A percentile compares a stretch with the other conserved stretches of the same genome.
phyloP scores from a whole-genome alignment of 2,113 vertebrate genomes.

The Ciconia maguari region DNA sequence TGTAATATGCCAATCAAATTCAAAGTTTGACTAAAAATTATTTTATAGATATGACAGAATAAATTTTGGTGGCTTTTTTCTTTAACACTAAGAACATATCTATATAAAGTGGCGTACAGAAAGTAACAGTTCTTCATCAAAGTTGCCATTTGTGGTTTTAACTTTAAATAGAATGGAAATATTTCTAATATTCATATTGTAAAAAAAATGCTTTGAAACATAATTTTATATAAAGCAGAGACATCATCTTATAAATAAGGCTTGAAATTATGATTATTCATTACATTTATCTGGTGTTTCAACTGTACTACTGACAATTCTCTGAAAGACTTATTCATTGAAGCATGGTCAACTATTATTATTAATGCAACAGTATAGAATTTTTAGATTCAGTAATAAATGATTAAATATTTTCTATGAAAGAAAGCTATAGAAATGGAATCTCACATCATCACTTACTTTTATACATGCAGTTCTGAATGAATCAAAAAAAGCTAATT shows the following conservation, averaged over 20 bases:
- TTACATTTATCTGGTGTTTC: background rate
- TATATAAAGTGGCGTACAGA: background rate
- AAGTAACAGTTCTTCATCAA: background rate
- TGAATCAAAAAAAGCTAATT: background rate
- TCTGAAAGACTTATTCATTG: background rate
- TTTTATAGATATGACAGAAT: background rate
- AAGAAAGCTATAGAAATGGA: background rate
- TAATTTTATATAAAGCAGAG: background rate
- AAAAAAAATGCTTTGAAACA: background rate
- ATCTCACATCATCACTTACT: background rate
- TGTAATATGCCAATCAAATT: background rate
- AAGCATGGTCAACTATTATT: background rate
- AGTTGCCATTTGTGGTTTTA: background rate
- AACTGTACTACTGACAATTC: background rate
- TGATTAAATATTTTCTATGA: background rate
- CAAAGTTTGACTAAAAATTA: background rate
- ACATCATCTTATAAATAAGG: background rate
- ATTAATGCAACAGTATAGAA: background rate
- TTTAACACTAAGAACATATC: background rate
- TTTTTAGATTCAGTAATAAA: background rate
- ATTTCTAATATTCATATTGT: background rate
- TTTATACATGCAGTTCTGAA: background rate
- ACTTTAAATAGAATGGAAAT: background rate
- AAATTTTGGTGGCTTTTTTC: background rate
- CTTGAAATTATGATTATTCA: background rate